Conservation (phyloP, 2,888 invertebrate genomes). For the Dicranocentrus wangi region DNA sequence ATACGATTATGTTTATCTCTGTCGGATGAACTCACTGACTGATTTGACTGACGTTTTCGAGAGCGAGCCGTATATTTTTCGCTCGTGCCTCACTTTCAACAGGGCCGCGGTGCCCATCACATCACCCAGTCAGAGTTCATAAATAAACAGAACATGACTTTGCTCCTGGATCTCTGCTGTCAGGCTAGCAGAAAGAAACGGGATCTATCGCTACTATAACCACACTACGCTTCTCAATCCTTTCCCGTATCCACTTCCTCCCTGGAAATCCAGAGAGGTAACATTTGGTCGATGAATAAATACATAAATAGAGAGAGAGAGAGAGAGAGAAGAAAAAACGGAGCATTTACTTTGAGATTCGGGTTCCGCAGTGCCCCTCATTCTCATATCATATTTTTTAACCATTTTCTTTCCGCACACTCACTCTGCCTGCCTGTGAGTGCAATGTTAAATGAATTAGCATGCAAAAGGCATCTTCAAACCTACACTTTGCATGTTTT, state of each 20-base stretch:
- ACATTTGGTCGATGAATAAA: slow-evolving; percentile 59
- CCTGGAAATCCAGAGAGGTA: slow-evolving; percentile 19
- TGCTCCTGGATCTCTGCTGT: slow-evolving; percentile 15
- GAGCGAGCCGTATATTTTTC: neutral
- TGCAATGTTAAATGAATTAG: slow-evolving; percentile 6
- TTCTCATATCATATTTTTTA: too few relatives aligned
- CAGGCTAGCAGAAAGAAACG: neutral
- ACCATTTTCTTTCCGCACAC: too few relatives aligned
- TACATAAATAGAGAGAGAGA: slow-evolving; percentile 33
- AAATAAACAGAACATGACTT: slow-evolving; percentile 41
- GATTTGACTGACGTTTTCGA: slow-evolving; percentile 54
- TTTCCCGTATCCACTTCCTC: slow-evolving; percentile 40
- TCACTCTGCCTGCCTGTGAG: too few relatives aligned
- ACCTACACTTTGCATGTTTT: too few relatives aligned
- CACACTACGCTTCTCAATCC: neutral
- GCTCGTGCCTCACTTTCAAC: slow-evolving; percentile 18
- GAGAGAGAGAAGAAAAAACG: slow-evolving; percentile 30
- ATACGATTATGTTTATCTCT: slow-evolving; percentile 56
- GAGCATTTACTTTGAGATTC: slow-evolving; percentile 13
- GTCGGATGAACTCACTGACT: slow-evolving; percentile 49
- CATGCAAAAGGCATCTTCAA: neutral
- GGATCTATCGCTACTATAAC: too few relatives aligned
- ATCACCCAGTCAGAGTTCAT: slow-evolving; percentile 40
- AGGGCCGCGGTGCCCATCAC: neutral
- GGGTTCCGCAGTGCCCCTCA: slow-evolving; percentile 11